Evolutionary conservation across 2,797 vertebrate genomes (phyloP), one percentile per base, ranked within the genome.

Genomic region (Chaunax sp.): DNA sequence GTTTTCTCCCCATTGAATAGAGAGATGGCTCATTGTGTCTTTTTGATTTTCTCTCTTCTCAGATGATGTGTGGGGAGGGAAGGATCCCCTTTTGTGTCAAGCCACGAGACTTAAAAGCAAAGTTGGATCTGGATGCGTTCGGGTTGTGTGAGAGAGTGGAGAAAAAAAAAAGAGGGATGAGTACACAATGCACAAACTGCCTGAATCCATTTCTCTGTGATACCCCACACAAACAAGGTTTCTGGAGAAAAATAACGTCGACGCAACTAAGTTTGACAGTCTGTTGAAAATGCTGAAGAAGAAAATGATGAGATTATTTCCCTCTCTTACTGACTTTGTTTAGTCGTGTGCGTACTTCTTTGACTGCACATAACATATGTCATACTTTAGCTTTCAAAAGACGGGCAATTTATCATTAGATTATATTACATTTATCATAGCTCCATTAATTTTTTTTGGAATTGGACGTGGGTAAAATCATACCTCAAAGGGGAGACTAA

Each of bases 21-120:
- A 55, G 75, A 83, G 87, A 88, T 67, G 65, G 79, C 81, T 90
- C 85, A 90, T 92, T 92, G 86, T 90, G 91, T 83, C 84, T 80
- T 89, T 90, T 91, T 91, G 86, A 91, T 92, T 91, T 91, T 79
- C 78, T 84, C 76, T 84, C 84, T 89, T 76, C 89, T 82, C 77
- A 82, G 81, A 85, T 89, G 85, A 90, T 83, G 90, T 82, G 84
- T 70, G 40, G 79, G 88, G 87, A 92, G 90, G 79, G 73, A 86
- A 90, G 70, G 87, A 91, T 89, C 83, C 88, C 87, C 87, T 92
- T n/a, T 93, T 93, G 87, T 92, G 90, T 87, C 86, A 88, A 89
- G 87, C 87, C 90, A 88, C 80, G 78, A 61, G 71, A 88, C 89
- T 91, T 91, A 90, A 91, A 93, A 93, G 90, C 88, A 82, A 86